A percentile compares a stretch with the other conserved stretches of the same genome.
phyloP scores from a whole-genome alignment of 2,888 invertebrate species.

The Brachylomia viminalis region DNA sequence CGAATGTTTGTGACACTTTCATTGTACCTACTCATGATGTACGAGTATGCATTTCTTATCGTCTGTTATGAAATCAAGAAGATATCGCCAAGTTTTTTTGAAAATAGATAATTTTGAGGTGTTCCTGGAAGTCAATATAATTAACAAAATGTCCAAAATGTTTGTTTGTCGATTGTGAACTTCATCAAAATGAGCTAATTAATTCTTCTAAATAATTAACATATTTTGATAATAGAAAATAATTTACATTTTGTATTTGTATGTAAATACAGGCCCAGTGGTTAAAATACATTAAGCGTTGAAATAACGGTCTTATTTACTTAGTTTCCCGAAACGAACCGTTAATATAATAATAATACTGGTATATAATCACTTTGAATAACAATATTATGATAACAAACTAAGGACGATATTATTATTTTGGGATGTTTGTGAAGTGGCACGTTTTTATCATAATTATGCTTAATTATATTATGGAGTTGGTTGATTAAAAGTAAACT shows the following conservation, averaged over 20 bases:
- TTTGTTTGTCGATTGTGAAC: conserved; percentile 1
- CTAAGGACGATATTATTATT: not conserved
- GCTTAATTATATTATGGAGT: conserved; percentile 2
- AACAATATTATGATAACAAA: conserved; percentile 17
- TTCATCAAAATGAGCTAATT: conserved; percentile 19
- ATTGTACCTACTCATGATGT: conserved; percentile 42
- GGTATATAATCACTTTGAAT: not conserved
- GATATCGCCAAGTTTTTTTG: conserved; percentile 15
- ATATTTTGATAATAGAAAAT: not conserved
- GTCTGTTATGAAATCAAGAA: conserved; percentile 48
- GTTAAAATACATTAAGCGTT: conserved; percentile 3
- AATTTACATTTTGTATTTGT: not conserved
- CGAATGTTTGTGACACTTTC: conserved; percentile 46
- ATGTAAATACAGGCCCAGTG: not conserved
- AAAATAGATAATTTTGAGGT: not conserved
- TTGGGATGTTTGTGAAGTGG: not conserved
- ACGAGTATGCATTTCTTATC: conserved; percentile 57
- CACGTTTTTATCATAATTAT: not conserved
- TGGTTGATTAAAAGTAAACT: not conserved
- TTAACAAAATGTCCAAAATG: not conserved
- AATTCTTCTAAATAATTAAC: not conserved
- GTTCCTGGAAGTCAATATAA: conserved; percentile 15
- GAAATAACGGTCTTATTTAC: not conserved
- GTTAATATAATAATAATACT: not conserved
- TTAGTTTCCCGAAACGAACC: conserved; percentile 6